Evolutionary conservation across 2,797 vertebrate genomes (phyloP).

Genomic region (Aulostomus chinensis): DNA sequence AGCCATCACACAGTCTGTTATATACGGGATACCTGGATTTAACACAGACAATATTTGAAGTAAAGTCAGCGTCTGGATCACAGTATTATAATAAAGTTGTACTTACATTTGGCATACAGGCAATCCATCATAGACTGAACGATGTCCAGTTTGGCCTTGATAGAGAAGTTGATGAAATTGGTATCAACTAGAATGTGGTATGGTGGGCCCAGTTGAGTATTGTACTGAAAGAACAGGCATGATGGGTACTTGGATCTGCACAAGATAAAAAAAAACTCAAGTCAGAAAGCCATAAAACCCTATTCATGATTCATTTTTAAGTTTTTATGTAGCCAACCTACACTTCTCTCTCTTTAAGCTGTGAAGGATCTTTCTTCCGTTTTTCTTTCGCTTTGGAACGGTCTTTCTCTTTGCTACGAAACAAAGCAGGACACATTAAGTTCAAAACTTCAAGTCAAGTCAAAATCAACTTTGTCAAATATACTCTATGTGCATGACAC

Average conservation of each 20-base stretch:
- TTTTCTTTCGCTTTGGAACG: constrained; percentile 84
- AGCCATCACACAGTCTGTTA: constrained; percentile 99
- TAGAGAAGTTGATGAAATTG: constrained; percentile 99
- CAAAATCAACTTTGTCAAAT: background rate
- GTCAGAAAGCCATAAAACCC: background rate
- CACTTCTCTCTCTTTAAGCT: constrained; percentile 92
- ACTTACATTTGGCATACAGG: constrained; percentile 96
- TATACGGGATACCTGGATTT: constrained; percentile 93
- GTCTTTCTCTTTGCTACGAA: constrained; percentile 89
- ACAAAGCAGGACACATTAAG: background rate
- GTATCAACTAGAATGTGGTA: constrained; percentile 96
- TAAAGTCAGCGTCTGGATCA: too few relatives aligned
- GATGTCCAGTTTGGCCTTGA: constrained; percentile 96
- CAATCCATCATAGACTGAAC: constrained; percentile 99
- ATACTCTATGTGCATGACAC: too few relatives aligned
- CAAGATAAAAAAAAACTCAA: constrained; percentile 29
- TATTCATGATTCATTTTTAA: background rate
- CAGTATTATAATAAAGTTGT: background rate
- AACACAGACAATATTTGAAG: too few relatives aligned
- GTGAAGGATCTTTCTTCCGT: constrained; percentile 89
- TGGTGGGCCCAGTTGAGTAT: constrained; percentile 95
- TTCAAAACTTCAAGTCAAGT: background rate
- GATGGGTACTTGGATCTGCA: constrained; percentile 91
- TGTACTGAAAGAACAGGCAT: constrained; percentile 98
- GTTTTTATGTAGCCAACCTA: constrained; percentile 61